Conservation (phyloP, 2,888 invertebrate species). For the Hydroisotoma schaefferi region DNA sequence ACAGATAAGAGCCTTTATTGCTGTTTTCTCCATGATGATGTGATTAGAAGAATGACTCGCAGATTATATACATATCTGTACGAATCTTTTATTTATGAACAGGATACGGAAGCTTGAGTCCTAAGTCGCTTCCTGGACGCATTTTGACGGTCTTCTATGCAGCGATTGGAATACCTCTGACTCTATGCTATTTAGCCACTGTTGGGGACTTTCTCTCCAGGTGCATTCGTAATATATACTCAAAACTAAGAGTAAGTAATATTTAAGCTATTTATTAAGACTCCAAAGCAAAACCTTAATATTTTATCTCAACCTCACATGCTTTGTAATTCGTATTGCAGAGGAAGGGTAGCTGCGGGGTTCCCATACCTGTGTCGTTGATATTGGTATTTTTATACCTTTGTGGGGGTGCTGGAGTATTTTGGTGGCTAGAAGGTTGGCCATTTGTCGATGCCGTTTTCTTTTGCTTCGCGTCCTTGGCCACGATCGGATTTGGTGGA, state of each 20-base stretch:
- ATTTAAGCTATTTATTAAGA: background rate
- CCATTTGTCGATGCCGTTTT: constrained; percentile 48
- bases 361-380: constrained; percentile 48
- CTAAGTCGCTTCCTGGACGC: constrained; percentile 47
- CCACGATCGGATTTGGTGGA: constrained; percentile 76
- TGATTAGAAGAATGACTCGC: background rate
- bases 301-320: background rate
- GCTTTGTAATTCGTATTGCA: constrained; percentile 16
- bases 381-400: constrained; percentile 47
- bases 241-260: constrained; percentile 46
- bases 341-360: constrained; percentile 41
- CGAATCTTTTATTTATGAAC: background rate
- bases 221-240: constrained; percentile 47
- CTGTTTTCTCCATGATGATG: background rate
- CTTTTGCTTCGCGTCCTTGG: constrained; percentile 52
- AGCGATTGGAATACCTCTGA: constrained; percentile 48
- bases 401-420: constrained; percentile 48
- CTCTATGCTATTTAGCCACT: constrained; percentile 48
- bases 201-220: constrained; percentile 49
- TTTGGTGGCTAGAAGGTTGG: constrained; percentile 49
- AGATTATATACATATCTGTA: background rate
- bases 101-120: constrained; percentile 49
- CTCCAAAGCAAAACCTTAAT: background rate
- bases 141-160: constrained; percentile 49
- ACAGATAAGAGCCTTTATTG: background rate